Base-by-base conservation (phyloP, 64 coral and sea anemone genomes). In the Acropora tenuis region DNA sequence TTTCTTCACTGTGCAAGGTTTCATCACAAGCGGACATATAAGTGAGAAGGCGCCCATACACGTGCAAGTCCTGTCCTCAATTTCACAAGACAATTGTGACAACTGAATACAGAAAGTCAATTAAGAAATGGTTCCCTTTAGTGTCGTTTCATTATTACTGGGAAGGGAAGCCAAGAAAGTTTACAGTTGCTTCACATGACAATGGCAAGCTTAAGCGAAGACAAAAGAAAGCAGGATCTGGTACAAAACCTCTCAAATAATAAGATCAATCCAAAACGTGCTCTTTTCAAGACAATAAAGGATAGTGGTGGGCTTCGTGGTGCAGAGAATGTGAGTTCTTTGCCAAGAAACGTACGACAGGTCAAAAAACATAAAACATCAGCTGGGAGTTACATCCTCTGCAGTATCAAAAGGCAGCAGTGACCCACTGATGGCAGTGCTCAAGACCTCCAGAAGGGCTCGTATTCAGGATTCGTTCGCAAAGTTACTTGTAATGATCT, bases 401-500 rank as follows among this genome's bases (percentile, higher is more conserved):
- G 59, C 82, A 69, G 61, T 61, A 69, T 85, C 61, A 30, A 85
- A 85, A 85, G 82, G 30, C n/a, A 85, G 19, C 82, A 80, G 30
- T 65, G 93, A 91, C 11, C 93, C 93, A 81, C 80, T 90, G 6
- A 77, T 85, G 43, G 85, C 89, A 30, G 93, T 95, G 42, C 18
- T 87, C 10, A n/a, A n/a, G 93, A 94, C 65, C 63, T 95, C 12
- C 93, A 82, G 77, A 95, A 95, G 75, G 42, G 63, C 8, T 76
- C 80, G 8, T 86, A 75, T 58, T 66, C 75, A 49, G 88, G 89
- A 57, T 95, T 82, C 68, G 79, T 91, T 88, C 11, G 83, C 55
- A 89, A 91, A 86, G 81, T 95, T 1, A 48, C 69, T 17, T 95
- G 89, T 75, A 95, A 95, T 76, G 89, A 95, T 91, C 83, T 95